These are phyloP conservation scores for Parascotia fuliginaria DNA, from an alignment of 2,888 invertebrate genomes.

Conservation along the genomic window DNA sequence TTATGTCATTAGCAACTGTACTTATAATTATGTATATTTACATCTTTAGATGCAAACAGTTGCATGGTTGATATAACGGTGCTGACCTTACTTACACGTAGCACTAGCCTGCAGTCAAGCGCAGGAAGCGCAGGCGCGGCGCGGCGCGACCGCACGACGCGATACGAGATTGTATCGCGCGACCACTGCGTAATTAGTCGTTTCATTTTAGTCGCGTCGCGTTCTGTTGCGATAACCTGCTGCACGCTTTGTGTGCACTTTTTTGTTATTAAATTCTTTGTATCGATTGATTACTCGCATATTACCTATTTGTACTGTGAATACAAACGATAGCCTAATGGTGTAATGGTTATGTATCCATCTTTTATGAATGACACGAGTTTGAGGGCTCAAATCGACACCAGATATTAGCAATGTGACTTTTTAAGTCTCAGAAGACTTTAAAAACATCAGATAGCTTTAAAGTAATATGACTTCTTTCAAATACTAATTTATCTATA, in stretches of 20 bases:
- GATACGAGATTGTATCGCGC: constrained; percentile 68
- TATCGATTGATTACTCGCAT: constrained; percentile 63
- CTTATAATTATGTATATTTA: too few relatives aligned
- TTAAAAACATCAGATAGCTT: too few relatives aligned
- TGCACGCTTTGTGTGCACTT: constrained; percentile 71
- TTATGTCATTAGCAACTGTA: too few relatives aligned
- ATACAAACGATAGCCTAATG: too few relatives aligned
- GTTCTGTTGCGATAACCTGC: constrained; percentile 66
- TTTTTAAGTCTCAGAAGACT: too few relatives aligned
- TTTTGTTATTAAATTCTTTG: constrained; percentile 73
- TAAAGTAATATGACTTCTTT: too few relatives aligned
- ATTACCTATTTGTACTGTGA: constrained; percentile 48
- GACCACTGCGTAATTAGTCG: constrained; percentile 72
- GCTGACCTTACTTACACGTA: background rate
- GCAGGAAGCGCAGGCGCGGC: constrained; percentile 12
- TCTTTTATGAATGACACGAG: too few relatives aligned
- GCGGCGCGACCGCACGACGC: constrained; percentile 10
- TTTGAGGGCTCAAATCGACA: too few relatives aligned
- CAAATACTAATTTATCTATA: too few relatives aligned
- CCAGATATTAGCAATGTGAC: too few relatives aligned
- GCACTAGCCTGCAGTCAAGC: constrained; percentile 10
- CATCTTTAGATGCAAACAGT: too few relatives aligned
- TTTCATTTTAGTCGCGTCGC: constrained; percentile 73
- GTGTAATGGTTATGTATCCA: too few relatives aligned
- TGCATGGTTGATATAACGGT: background rate